A percentile compares a stretch with the other conserved stretches of the same genome.
Evolutionary conservation across 2,113 vertebrate species (phyloP).

Genomic region (Cavia porcellus): DNA sequence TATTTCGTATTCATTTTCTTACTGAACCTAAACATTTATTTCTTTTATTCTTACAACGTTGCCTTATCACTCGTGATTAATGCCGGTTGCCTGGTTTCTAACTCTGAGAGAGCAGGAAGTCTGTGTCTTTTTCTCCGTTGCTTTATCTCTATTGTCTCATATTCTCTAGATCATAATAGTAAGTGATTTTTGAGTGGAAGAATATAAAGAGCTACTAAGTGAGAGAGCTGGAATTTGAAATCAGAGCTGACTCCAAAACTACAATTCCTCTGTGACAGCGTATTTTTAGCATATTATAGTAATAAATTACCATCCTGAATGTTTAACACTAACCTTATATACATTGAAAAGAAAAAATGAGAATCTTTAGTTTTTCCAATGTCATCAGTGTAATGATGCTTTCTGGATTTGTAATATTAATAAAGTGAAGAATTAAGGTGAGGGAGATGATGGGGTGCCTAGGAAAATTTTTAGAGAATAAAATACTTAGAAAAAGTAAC

Average conservation of each 20-base stretch:
- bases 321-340: not conserved
- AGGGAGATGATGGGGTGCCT: not conserved
- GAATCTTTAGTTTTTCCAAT: constrained; percentile 33
- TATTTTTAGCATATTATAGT: constrained; percentile 39
- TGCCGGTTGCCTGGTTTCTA: not conserved
- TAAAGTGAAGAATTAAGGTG: not conserved
- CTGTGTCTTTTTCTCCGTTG: not conserved
- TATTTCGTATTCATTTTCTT: not conserved
- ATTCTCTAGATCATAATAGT: not conserved
- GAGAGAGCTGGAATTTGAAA: constrained; percentile 10
- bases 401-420: constrained; percentile 32
- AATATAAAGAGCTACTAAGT: constrained; percentile 41
- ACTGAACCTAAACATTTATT: not conserved
- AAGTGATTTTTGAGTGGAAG: constrained; percentile 40
- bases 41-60: not conserved
- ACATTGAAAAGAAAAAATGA: not conserved
- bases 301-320: not conserved
- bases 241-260: constrained; percentile 12
- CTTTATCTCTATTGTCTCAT: not conserved
- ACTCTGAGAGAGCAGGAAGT: not conserved
- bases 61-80: not conserved
- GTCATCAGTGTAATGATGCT: not conserved
- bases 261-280: not conserved
- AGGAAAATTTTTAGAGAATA: not conserved
- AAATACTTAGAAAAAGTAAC: not conserved